Evolutionary conservation across 1,140 invertebrate genomes (phyloP), one percentile per base, ranked within the genome.

Genomic region (Cepaea nemoralis): DNA sequence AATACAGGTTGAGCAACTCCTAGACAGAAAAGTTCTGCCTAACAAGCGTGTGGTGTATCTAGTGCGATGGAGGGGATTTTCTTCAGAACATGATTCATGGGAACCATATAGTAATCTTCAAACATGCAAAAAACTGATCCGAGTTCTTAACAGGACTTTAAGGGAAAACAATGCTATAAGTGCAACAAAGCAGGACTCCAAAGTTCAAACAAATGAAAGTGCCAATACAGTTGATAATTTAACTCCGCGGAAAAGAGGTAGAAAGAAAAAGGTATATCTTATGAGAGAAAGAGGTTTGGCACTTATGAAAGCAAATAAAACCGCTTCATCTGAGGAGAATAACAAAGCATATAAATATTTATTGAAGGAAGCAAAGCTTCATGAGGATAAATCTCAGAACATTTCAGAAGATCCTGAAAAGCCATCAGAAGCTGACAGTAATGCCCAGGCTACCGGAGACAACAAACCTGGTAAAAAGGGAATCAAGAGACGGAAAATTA

Each of bases 31-130:
- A 31, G 12, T 71, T 42, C 22, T 73, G 27, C 35, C 50, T 39
- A 69, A n/a, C 66, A 59, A 33, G 39, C 37, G 40, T 69, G n/a
- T 39, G 0, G 6, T 71, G 2, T 80, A 71, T 45, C 63, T 80
- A 3, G 78, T 80, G 33, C 67, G 69, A n/a, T 80, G 78, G 78
- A 71, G 45, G 73, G 78, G 78, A 37, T 80, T 80, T 67, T 80
- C 78, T n/a, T 80, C 78, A 50, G 78, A 80, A 14, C 42, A 80
- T 73, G 78, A 80, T 80, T 80, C 78, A 16, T 80, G 78, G 78
- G 78, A 80, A 33, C 78, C 78, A 37, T 73, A 39, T 37, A 71
- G 12, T n/a, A 80, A 80, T 73, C 48, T 80, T 3, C 27, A 73
- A 50, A n/a, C 67, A 31, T 80, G 78, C 39, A 80, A 16, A 39